Percentiles rank a stretch among this genome's conserved stretches.
Evolutionary conservation across 2,113 vertebrate species (phyloP).

Genomic region (Phalacrocorax pelagicus): DNA sequence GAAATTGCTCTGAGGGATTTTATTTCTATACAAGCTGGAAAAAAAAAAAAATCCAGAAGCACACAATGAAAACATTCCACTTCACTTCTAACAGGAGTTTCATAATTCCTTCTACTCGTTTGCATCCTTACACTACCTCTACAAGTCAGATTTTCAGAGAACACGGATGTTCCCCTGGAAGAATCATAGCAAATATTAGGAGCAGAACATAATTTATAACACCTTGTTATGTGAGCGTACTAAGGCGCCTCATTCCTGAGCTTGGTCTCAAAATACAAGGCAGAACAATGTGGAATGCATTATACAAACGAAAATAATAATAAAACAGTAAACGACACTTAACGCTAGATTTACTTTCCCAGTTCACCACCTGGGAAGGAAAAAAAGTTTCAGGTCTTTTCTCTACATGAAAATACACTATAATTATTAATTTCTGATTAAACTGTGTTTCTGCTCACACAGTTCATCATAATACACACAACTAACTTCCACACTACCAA

Average conservation of each 20-base stretch:
- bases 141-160: not conserved
- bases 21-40: not conserved
- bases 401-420: not conserved
- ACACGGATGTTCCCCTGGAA: not conserved
- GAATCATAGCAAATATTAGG: not conserved
- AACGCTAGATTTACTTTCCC: not conserved
- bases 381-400: not conserved
- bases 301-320: not conserved
- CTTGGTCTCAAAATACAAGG: not conserved
- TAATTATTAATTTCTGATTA: not conserved
- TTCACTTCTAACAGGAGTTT: not conserved
- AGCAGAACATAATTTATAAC: not conserved
- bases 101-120: not conserved
- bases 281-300: not conserved
- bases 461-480: rapidly evolving
- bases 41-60: not conserved
- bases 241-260: not conserved
- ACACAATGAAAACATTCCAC: not conserved
- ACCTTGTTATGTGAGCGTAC: not conserved
- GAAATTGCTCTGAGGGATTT: not conserved
- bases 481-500: too few relatives aligned
- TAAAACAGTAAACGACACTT: rapidly evolving
- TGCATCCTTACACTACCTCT: not conserved
- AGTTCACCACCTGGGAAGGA: rapidly evolving
- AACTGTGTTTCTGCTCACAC: not conserved